These are phyloP conservation scores for Oxyteleia sp. DNA, from an alignment of 2,888 invertebrate genomes.

Conservation along the genomic window DNA sequence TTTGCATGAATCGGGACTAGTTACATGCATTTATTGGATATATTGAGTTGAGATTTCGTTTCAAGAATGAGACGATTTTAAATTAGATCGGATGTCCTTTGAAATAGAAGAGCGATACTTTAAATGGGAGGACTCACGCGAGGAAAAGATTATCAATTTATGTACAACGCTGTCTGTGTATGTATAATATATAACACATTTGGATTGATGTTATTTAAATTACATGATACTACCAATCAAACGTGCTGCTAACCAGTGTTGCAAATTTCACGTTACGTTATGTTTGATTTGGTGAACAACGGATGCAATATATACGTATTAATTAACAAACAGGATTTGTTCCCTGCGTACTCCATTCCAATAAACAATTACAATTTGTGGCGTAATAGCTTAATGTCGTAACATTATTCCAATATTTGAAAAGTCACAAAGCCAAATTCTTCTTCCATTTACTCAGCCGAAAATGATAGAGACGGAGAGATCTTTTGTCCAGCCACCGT, in stretches of 20 bases:
- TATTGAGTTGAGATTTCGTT: constrained; percentile 24
- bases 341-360: neutral
- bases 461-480: constrained; percentile 20
- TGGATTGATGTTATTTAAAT: constrained; percentile 17
- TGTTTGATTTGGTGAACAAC: constrained; percentile 3
- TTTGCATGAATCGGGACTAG: constrained; percentile 16
- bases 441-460: constrained; percentile 11
- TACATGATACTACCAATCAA: neutral
- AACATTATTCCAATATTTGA: constrained; percentile 6
- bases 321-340: neutral
- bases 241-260: constrained; percentile 1
- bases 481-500: constrained; percentile 33
- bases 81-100: constrained; percentile 23
- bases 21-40: constrained; percentile 38
- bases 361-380: neutral
- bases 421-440: neutral
- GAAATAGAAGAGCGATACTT: constrained; percentile 12
- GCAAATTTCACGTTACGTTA: neutral
- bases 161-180: neutral
- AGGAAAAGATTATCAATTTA: constrained; percentile 32
- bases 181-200: neutral
- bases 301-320: neutral
- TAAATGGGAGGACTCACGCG: constrained; percentile 31
- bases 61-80: constrained; percentile 29
- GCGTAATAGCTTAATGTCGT: neutral